Conservation (phyloP, 2,888 invertebrate species). For the Drosophila histrio region DNA sequence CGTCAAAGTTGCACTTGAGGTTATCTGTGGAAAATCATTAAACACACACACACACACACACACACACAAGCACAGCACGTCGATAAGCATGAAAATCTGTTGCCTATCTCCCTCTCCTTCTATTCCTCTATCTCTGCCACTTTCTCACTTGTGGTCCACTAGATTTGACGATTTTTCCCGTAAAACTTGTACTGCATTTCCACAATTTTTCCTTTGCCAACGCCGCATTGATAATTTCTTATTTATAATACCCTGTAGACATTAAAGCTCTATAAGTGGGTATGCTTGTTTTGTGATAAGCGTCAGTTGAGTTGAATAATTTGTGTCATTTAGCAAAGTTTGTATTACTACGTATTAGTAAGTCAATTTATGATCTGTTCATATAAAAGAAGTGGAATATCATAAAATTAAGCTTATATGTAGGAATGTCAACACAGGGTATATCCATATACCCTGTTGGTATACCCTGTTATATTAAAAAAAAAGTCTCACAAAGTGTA, state of each 20-base stretch:
- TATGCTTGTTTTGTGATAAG: no score
- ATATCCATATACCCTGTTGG: no score
- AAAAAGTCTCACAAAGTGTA: no score
- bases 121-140: neutral
- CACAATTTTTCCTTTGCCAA: conserved; percentile 7
- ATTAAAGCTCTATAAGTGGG: neutral
- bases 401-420: no score
- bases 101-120: neutral
- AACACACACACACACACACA: conserved; percentile 34
- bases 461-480: no score
- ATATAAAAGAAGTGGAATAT: no score
- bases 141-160: neutral
- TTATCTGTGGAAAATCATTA: conserved; percentile 69
- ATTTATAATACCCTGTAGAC: conserved; percentile 1
- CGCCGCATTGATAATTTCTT: conserved; percentile 4
- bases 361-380: no score
- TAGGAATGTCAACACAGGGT: no score
- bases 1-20: conserved; percentile 71
- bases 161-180: neutral
- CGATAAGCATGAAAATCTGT: conserved; percentile 41
- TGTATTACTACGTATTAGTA: no score
- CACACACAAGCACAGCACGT: conserved; percentile 1
- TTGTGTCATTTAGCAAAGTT: neutral
- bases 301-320: neutral
- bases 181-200: conserved; percentile 1